phyloP scores from a whole-genome alignment of 2,113 vertebrate genomes.

The Redunca redunca region DNA sequence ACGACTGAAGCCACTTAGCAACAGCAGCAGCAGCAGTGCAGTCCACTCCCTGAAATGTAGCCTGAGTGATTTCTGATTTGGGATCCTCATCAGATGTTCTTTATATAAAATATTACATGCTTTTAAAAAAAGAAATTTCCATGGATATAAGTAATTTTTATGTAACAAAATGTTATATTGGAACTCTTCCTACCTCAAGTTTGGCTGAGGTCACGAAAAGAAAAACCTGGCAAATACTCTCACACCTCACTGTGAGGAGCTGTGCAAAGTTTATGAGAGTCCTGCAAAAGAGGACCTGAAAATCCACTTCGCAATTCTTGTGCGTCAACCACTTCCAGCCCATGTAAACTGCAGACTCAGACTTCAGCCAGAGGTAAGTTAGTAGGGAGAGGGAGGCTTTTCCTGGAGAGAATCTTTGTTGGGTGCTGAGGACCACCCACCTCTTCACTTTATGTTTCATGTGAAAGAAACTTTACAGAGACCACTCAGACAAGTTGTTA shows the following conservation, averaged over 20 bases:
- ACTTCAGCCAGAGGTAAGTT: not conserved
- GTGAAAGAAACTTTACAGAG: not conserved
- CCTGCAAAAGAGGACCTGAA: not conserved
- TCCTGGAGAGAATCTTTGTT: not conserved
- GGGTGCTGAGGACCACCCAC: not conserved
- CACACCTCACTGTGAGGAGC: not conserved
- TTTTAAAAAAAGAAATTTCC: not conserved
- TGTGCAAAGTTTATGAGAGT: not conserved
- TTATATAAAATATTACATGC: not conserved
- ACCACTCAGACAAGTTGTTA: not conserved
- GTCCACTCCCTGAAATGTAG: not conserved
- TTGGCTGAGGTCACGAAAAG: not conserved
- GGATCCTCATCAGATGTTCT: not conserved
- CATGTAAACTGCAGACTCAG: not conserved
- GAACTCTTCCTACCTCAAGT: not conserved
- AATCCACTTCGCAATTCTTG: not conserved
- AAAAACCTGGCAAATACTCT: not conserved
- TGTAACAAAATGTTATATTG: not conserved
- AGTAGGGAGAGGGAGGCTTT: not conserved
- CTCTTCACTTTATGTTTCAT: not conserved
- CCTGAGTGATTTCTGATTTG: not conserved
- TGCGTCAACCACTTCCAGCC: not conserved
- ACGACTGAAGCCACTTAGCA: rapidly evolving
- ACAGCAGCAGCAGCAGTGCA: not conserved
- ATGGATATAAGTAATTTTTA: not conserved